Evolutionary conservation across 2,888 invertebrate species (phyloP).

Genomic region (Ligdia adustata): DNA sequence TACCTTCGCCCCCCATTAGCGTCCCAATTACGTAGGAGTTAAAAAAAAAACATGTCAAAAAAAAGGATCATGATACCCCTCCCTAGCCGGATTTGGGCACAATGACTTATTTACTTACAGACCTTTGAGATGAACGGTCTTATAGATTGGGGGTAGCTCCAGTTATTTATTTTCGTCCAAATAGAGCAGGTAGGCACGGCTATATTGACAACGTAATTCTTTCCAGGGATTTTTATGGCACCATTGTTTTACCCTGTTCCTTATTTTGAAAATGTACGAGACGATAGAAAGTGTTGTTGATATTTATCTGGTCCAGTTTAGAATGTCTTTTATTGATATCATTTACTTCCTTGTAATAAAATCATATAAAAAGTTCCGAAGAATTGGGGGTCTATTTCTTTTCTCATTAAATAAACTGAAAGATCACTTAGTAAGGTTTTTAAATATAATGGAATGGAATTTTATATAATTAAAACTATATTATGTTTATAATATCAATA

Average conservation of each 20-base stretch:
- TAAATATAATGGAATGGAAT: too few species aligned
- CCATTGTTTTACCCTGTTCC: constrained; percentile 7
- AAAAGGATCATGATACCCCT: constrained; percentile 33
- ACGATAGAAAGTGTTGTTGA: background rate
- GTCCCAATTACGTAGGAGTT: constrained; percentile 33
- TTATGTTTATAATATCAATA: too few species aligned
- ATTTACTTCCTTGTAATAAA: too few species aligned
- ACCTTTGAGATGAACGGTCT: constrained; percentile 32
- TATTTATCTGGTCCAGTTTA: too few species aligned
- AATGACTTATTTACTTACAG: constrained; percentile 31
- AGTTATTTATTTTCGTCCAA: constrained; percentile 32
- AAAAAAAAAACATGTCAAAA: constrained; percentile 37
- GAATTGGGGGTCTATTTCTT: too few species aligned
- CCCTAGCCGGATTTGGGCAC: constrained; percentile 30
- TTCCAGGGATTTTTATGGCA: constrained; percentile 9
- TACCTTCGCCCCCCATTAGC: constrained; percentile 41
- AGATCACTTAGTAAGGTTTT: too few species aligned
- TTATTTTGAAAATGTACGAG: constrained; percentile 1
- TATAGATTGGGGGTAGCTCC: constrained; percentile 32
- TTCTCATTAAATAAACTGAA: too few species aligned
- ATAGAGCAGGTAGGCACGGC: constrained; percentile 21
- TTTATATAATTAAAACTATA: too few species aligned
- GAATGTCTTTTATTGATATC: too few species aligned
- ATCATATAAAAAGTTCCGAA: too few species aligned
- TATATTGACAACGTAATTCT: constrained; percentile 28